Conservation (phyloP, 2,888 invertebrate genomes). For the Apocheima hispidaria region DNA sequence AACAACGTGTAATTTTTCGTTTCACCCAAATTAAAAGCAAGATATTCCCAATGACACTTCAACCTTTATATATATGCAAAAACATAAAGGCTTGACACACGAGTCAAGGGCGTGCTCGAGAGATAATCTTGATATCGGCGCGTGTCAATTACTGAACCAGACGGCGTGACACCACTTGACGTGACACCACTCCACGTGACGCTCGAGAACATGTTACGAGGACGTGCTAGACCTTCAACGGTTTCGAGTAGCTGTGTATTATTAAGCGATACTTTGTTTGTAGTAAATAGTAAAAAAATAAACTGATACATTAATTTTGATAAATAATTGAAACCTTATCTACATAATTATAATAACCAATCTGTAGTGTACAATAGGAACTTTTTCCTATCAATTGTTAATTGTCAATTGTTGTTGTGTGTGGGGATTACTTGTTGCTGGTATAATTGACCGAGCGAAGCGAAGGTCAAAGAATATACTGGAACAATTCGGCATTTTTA, state of each 20-base stretch:
- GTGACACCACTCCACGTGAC: slow-evolving; percentile 11
- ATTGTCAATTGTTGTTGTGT: too few relatives aligned
- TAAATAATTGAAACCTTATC: too few relatives aligned
- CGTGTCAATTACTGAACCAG: slow-evolving; percentile 29
- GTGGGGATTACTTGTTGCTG: too few relatives aligned
- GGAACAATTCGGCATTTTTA: too few relatives aligned
- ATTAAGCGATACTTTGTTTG: background rate
- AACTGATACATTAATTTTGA: too few relatives aligned
- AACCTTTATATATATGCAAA: slow-evolving; percentile 2
- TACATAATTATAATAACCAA: too few relatives aligned
- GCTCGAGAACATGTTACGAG: slow-evolving; percentile 12
- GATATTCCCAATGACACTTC: background rate
- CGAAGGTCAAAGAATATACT: too few relatives aligned
- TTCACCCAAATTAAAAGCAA: background rate
- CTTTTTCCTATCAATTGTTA: too few relatives aligned
- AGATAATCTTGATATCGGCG: slow-evolving; percentile 21
- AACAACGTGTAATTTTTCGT: background rate
- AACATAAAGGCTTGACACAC: slow-evolving; percentile 4
- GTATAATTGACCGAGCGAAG: too few relatives aligned
- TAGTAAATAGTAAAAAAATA: background rate
- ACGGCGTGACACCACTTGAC: slow-evolving; percentile 24
- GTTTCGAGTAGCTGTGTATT: background rate
- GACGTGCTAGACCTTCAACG: background rate
- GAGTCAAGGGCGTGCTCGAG: slow-evolving; percentile 9
- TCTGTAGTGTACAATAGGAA: too few relatives aligned